Conservation (phyloP, 2,888 invertebrate species). For the Acleris holmiana region DNA sequence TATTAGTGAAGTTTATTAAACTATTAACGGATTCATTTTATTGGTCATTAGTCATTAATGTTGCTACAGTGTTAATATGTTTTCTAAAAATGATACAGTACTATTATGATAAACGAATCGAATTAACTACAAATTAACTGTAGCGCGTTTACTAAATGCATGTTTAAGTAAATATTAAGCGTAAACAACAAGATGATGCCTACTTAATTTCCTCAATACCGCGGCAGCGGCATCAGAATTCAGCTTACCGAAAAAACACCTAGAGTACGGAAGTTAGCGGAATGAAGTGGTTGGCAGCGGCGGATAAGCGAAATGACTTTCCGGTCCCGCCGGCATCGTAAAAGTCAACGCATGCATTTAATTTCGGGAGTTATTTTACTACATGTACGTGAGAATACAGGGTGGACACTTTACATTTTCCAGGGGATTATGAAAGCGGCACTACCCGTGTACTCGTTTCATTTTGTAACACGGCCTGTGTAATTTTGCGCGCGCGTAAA, state of each 20-base stretch:
- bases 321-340: slow-evolving; percentile 66
- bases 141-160: neutral
- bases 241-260: slow-evolving; percentile 59
- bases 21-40: too few species aligned
- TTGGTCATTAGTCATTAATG: too few species aligned
- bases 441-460: slow-evolving; percentile 42
- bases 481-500: neutral
- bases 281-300: slow-evolving; percentile 64
- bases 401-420: slow-evolving; percentile 41
- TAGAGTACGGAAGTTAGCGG: slow-evolving; percentile 52
- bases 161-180: neutral
- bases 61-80: too few species aligned
- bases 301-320: slow-evolving; percentile 70
- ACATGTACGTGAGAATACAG: slow-evolving; percentile 40
- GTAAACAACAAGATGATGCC: neutral
- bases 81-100: neutral
- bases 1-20: too few species aligned
- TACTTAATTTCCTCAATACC: slow-evolving; percentile 15
- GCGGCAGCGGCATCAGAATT: slow-evolving; percentile 51
- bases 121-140: too few species aligned
- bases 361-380: slow-evolving; percentile 64
- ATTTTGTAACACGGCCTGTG: slow-evolving; percentile 21
- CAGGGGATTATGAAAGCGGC: slow-evolving; percentile 48
- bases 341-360: slow-evolving; percentile 76
- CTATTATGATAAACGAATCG: neutral